phyloP scores from a whole-genome alignment of 2,888 invertebrate species.

The Drosophila picticornis region DNA sequence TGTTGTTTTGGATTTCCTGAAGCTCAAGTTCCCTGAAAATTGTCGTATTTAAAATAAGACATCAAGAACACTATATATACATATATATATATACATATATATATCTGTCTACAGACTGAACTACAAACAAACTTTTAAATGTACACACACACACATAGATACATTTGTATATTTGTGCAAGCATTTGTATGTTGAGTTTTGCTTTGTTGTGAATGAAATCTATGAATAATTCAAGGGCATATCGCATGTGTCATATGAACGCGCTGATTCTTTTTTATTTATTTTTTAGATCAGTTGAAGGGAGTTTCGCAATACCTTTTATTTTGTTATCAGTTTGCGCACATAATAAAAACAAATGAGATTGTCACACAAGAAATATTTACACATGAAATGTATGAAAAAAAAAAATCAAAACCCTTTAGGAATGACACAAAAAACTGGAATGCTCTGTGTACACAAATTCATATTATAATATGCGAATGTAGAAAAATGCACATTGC shows the following conservation, averaged over 20 bases:
- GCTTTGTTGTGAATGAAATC: constrained; percentile 37
- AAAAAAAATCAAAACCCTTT: neutral
- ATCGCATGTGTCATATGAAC: constrained; percentile 21
- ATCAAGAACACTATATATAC: neutral
- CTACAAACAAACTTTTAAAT: neutral
- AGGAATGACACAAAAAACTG: too few relatives aligned
- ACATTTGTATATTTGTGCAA: neutral
- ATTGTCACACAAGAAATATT: neutral
- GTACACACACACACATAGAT: neutral
- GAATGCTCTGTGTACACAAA: neutral
- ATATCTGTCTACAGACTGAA: neutral
- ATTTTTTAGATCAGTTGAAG: constrained; percentile 15
- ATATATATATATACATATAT: neutral
- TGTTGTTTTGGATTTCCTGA: constrained; percentile 27
- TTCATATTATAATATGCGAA: neutral
- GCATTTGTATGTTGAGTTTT: constrained; percentile 7
- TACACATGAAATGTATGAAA: neutral
- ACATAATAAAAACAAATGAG: constrained; percentile 9
- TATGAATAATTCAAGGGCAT: constrained; percentile 66
- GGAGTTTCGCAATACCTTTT: constrained; percentile 36
- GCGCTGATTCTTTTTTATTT: neutral
- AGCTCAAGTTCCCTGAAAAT: constrained; percentile 30
- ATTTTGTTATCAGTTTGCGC: constrained; percentile 40
- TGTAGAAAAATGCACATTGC: neutral
- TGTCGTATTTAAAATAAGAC: constrained; percentile 26